Evolutionary conservation across 1,140 invertebrate genomes (phyloP), one percentile per base, ranked within the genome.

Genomic region (Drosophila pruinosa): DNA sequence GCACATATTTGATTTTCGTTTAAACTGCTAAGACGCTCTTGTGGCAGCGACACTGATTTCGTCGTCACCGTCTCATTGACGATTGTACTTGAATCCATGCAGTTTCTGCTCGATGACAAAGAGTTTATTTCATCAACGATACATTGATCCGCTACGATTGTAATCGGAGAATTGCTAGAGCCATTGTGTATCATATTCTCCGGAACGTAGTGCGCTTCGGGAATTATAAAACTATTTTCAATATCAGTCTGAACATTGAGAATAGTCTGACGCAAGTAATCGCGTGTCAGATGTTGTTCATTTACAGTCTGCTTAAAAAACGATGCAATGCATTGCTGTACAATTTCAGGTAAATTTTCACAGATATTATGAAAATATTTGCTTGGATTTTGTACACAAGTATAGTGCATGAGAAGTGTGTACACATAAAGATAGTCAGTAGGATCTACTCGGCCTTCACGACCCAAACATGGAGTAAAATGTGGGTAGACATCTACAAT

Each of bases 321-420:
- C 0, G 38, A 19, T 1, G 75, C 83, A 4, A 91, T 75, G 24
- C 22, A 45, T 5, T 59, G 54, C 63, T 91, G 90, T 0, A 64
- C 45, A 2, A 10, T 7, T 12, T 72, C 61, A 0, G 77, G 59
- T 14, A 91, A 72, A 8, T 52, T 54, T 19, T 78, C 64, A 43
- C 90, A 91, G 14, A 86, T 75, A 43, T 53, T 53, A 15, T 91
- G 90, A n/a, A 90, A 86, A 39, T 57, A 52, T 28, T 54, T 36
- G n/a, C 54, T 65, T 0, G 86, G 78, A 38, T 50, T 62, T 28
- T 76, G 83, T 4, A 91, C 76, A 28, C 90, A 91, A 6, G 72
- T 58, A 47, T 83, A 91, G 47, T 91, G 89, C 45, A 91, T 54
- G 0, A 91, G 56, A 1, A 91, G 57, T 0, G 90, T 81, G 21